These are phyloP conservation scores for Rhingia rostrata DNA, from an alignment of 2,888 invertebrate species.

Conservation along the genomic window DNA sequence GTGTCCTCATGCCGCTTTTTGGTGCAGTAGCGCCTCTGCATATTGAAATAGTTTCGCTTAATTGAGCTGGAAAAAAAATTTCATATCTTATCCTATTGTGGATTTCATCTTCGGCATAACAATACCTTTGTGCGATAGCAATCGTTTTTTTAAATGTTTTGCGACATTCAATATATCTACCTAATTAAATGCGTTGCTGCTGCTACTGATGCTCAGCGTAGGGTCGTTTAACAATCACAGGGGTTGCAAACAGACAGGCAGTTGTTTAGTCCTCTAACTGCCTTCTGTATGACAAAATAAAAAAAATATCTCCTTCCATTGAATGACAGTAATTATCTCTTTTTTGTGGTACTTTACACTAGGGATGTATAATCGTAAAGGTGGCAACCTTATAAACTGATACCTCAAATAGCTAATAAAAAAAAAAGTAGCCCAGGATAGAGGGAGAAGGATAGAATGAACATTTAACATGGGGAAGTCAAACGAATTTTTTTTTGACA, in stretches of 20 bases:
- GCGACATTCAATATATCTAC: slow-evolving; percentile 64
- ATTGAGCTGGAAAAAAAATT: slow-evolving; percentile 55
- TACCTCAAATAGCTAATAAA: slow-evolving; percentile 37
- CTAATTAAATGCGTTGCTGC: slow-evolving; percentile 56
- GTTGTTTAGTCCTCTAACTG: slow-evolving; percentile 24
- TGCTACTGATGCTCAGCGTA: slow-evolving; percentile 61
- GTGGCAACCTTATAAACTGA: slow-evolving; percentile 58
- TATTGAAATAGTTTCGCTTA: slow-evolving; percentile 55
- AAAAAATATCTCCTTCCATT: slow-evolving; percentile 43
- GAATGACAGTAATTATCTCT: slow-evolving; percentile 71
- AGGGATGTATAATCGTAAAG: slow-evolving; percentile 70
- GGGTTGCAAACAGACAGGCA: slow-evolving; percentile 57
- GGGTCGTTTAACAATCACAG: slow-evolving; percentile 64
- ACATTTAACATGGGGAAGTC: slow-evolving; percentile 49
- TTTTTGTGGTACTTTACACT: slow-evolving; percentile 66
- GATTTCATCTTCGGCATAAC: slow-evolving; percentile 58
- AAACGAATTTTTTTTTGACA: slow-evolving; percentile 48
- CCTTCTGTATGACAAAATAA: slow-evolving; percentile 14
- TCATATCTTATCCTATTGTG: slow-evolving; percentile 56
- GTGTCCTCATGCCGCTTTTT: slow-evolving; percentile 41
- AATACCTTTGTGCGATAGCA: slow-evolving; percentile 62
- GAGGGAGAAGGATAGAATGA: slow-evolving; percentile 5
- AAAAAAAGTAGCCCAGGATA: not conserved
- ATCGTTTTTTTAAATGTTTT: slow-evolving; percentile 71
- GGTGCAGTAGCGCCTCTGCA: slow-evolving; percentile 5